Percentiles rank a stretch among this genome's conserved stretches.
phyloP scores from a whole-genome alignment of 1,140 invertebrate genomes.

The Hesperophylax magnus region DNA sequence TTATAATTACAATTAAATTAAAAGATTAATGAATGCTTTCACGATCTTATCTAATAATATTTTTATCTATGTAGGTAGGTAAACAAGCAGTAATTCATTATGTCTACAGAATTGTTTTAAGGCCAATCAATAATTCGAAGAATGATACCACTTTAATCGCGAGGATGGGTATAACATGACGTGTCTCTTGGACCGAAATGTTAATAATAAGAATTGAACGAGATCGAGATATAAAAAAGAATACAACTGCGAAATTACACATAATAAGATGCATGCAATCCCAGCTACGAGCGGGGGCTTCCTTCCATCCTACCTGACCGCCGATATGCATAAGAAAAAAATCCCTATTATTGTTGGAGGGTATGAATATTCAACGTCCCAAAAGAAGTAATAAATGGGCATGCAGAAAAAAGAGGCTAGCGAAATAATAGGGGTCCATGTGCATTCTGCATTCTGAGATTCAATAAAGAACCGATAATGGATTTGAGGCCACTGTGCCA shows the following conservation, averaged over 20 bases:
- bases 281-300: background rate
- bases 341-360: slow-evolving; percentile 50
- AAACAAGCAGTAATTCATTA: too few species aligned
- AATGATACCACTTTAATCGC: background rate
- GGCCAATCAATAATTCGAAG: background rate
- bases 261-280: slow-evolving; percentile 43
- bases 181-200: background rate
- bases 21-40: too few species aligned
- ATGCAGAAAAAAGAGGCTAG: slow-evolving; percentile 45
- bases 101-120: background rate
- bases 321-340: slow-evolving; percentile 50
- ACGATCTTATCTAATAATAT: too few species aligned
- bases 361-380: slow-evolving; percentile 51
- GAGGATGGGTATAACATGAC: background rate
- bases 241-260: slow-evolving; percentile 22
- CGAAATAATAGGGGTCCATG: slow-evolving; percentile 49
- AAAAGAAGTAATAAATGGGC: slow-evolving; percentile 51
- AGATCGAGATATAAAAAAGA: background rate
- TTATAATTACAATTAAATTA: too few species aligned
- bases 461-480: slow-evolving; percentile 54
- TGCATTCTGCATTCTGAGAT: slow-evolving; percentile 45
- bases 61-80: too few species aligned
- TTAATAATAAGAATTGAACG: slow-evolving; percentile 30
- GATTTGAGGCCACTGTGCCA: slow-evolving; percentile 54
- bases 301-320: slow-evolving; percentile 28